phyloP scores from a whole-genome alignment of 2,888 invertebrate species.

The Hydropsyche betteni region DNA sequence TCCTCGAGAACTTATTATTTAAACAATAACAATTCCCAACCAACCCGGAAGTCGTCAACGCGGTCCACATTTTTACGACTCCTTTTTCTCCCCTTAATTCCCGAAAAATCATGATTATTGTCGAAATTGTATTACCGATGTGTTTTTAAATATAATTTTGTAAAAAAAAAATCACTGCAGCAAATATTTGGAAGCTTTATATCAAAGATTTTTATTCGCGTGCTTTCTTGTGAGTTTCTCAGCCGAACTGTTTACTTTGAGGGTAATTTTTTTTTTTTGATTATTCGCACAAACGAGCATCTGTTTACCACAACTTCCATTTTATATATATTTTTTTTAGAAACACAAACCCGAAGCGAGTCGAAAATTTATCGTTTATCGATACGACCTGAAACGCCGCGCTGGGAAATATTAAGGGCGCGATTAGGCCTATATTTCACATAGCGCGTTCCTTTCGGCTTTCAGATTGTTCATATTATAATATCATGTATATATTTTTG shows the following conservation, averaged over 20 bases:
- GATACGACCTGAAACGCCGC: slow-evolving; percentile 3
- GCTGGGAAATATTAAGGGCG: neutral
- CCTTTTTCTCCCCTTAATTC: neutral
- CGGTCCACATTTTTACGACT: neutral
- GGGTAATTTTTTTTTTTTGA: neutral
- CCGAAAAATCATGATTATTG: no score
- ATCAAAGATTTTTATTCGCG: no score
- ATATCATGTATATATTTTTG: no score
- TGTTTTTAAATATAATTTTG: no score
- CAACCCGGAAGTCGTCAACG: neutral
- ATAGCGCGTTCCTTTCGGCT: slow-evolving; percentile 1
- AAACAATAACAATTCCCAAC: neutral
- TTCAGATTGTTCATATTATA: no score
- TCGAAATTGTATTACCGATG: no score
- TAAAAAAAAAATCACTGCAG: no score
- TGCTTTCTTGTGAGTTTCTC: no score
- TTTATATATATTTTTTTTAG: slow-evolving; percentile 13
- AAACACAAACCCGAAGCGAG: neutral
- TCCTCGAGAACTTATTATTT: slow-evolving; percentile 9
- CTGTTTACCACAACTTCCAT: slow-evolving; percentile 8
- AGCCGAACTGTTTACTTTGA: no score
- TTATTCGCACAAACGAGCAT: slow-evolving; percentile 29
- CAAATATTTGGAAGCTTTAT: no score
- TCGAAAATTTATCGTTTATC: slow-evolving; percentile 22
- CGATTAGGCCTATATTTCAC: slow-evolving; percentile 16